Evolutionary conservation across 2,113 vertebrate genomes (phyloP).

Genomic region (Chlamydotis undulata): DNA sequence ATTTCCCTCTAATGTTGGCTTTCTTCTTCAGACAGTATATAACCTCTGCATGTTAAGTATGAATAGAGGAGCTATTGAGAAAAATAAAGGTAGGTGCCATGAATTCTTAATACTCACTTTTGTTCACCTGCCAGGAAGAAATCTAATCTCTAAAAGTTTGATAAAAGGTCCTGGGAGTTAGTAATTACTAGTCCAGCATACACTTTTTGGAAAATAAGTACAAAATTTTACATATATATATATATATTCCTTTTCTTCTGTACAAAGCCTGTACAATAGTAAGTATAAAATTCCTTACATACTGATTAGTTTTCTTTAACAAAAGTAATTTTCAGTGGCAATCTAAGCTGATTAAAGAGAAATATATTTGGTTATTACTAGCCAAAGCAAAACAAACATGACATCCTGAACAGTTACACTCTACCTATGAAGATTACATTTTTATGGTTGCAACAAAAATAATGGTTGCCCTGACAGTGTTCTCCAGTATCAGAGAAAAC

Average conservation of each 20-base stretch:
- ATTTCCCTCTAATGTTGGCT: not conserved
- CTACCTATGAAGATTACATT: not conserved
- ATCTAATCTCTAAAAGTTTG: not conserved
- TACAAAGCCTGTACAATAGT: not conserved
- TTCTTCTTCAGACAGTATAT: slow-evolving; percentile 17
- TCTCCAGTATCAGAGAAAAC: not conserved
- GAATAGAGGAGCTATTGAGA: slow-evolving; percentile 1
- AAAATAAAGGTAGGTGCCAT: not conserved
- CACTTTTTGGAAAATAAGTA: not conserved
- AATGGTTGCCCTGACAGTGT: not conserved
- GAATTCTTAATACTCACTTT: slow-evolving; percentile 33
- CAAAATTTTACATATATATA: too few species aligned
- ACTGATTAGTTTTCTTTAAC: not conserved
- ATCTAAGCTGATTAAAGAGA: not conserved
- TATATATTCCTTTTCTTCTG: not conserved
- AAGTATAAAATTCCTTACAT: not conserved
- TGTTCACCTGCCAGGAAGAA: slow-evolving; percentile 5
- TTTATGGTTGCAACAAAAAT: not conserved
- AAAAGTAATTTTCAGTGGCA: not conserved
- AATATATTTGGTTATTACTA: not conserved
- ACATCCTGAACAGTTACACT: not conserved
- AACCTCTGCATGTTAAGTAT: slow-evolving; percentile 29
- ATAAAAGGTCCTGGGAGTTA: not conserved
- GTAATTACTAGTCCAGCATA: not conserved
- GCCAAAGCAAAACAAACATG: not conserved